Conservation (phyloP, 2,797 vertebrate species). For the Ibycter americanus region DNA sequence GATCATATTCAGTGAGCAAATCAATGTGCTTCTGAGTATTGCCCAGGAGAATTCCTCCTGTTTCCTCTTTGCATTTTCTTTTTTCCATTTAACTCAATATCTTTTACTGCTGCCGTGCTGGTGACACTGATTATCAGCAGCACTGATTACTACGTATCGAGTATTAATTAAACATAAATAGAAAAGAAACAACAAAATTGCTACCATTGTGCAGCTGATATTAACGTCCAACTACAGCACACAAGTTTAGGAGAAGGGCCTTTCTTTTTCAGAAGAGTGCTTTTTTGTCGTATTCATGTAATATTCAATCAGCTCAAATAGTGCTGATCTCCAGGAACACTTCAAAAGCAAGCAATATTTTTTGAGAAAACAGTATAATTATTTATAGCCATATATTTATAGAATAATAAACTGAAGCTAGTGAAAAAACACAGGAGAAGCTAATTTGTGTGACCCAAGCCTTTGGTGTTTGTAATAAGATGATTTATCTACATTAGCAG, state of each 20-base stretch:
- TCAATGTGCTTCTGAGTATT: slow-evolving; percentile 6
- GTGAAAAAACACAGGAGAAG: background rate
- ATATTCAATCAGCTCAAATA: background rate
- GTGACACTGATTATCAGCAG: background rate
- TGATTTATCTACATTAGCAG: background rate
- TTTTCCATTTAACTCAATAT: background rate
- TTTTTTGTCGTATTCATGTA: background rate
- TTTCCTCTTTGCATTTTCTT: background rate
- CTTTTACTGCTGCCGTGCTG: background rate
- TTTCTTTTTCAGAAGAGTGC: background rate
- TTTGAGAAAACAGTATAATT: background rate
- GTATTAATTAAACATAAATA: background rate
- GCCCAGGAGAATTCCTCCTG: background rate
- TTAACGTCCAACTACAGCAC: background rate
- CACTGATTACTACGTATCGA: background rate
- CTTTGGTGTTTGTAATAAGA: background rate
- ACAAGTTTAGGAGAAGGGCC: background rate
- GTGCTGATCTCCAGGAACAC: background rate
- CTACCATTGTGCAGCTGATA: background rate
- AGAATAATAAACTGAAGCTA: background rate
- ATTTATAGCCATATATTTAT: background rate
- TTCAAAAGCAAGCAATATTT: background rate
- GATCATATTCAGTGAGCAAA: slow-evolving; percentile 30
- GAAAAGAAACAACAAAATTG: background rate
- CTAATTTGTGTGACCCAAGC: background rate